Conservation (phyloP, 1,140 invertebrate genomes). For the Eumaeus atala region DNA sequence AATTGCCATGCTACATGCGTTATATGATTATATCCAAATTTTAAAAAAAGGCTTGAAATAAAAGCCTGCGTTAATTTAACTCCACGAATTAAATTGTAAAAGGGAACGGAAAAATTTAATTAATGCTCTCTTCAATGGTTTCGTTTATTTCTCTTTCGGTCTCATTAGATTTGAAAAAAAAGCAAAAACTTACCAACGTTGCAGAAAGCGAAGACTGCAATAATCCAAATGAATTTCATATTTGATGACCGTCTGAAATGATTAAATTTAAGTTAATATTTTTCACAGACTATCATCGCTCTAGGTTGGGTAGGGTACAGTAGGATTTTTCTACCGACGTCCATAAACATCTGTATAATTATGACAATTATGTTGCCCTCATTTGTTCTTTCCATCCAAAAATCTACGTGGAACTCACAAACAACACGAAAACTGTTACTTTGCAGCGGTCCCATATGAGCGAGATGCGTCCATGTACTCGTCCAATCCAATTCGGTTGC, state of each 20-base stretch:
- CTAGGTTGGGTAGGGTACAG: no score
- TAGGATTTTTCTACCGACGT: no score
- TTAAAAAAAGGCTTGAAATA: background rate
- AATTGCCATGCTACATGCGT: no score
- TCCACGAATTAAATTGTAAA: slow-evolving; percentile 8
- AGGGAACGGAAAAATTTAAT: slow-evolving; percentile 8
- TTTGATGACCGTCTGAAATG: slow-evolving; percentile 20
- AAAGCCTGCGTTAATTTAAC: slow-evolving; percentile 7
- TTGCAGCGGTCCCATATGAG: no score
- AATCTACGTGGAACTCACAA: no score
- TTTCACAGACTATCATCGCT: background rate
- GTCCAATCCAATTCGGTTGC: no score
- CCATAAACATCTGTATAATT: no score
- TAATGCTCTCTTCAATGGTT: slow-evolving; percentile 6
- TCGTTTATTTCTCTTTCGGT: slow-evolving; percentile 9
- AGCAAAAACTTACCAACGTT: slow-evolving; percentile 19
- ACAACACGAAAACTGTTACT: no score
- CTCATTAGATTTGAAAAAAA: slow-evolving; percentile 8
- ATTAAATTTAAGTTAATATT: slow-evolving; percentile 11
- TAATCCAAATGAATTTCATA: slow-evolving; percentile 23
- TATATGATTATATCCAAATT: no score
- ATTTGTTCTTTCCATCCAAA: no score
- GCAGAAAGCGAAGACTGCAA: slow-evolving; percentile 12
- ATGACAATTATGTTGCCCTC: no score
- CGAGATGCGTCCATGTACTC: no score